These are phyloP conservation scores for Luidia sarsii DNA, from an alignment of 53 echinoderm and acorn worm genomes.

Conservation along the genomic window DNA sequence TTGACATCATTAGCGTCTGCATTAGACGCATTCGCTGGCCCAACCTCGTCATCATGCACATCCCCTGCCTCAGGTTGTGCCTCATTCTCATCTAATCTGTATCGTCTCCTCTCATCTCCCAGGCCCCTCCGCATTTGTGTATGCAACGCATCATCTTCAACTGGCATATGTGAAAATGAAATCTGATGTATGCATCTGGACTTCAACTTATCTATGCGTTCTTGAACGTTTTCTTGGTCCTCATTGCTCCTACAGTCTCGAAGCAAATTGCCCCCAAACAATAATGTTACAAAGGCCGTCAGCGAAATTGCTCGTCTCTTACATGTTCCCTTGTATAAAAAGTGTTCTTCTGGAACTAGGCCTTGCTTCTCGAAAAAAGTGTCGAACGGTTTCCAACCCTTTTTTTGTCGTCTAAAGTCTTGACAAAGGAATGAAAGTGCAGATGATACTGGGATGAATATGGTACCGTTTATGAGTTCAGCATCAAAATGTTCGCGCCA, in stretches of 20 bases:
- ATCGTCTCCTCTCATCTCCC: background rate
- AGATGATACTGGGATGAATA: too few relatives aligned
- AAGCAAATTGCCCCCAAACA: conserved; percentile 4
- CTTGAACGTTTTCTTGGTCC: background rate
- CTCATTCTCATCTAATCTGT: background rate
- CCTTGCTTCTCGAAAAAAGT: background rate
- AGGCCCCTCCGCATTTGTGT: too few relatives aligned
- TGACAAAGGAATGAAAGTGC: conserved; percentile 22
- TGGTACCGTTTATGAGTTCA: too few relatives aligned
- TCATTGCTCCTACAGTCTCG: background rate
- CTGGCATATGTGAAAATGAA: conserved; percentile 5
- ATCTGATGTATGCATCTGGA: background rate
- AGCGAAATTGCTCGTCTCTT: background rate
- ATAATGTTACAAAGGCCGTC: background rate
- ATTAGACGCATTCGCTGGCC: background rate
- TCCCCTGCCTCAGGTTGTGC: background rate
- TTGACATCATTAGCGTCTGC: background rate
- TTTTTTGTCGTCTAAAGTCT: background rate
- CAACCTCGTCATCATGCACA: too few relatives aligned
- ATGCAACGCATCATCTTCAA: background rate
- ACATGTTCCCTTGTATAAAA: background rate
- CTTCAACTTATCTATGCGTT: background rate
- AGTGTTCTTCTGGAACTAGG: background rate
- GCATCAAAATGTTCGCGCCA: too few relatives aligned
- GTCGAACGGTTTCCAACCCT: conserved; percentile 5